A percentile compares a stretch with the other conserved stretches of the same genome.
Conservation (phyloP, 2,113 vertebrate genomes). For the Nymphicus hollandicus region DNA sequence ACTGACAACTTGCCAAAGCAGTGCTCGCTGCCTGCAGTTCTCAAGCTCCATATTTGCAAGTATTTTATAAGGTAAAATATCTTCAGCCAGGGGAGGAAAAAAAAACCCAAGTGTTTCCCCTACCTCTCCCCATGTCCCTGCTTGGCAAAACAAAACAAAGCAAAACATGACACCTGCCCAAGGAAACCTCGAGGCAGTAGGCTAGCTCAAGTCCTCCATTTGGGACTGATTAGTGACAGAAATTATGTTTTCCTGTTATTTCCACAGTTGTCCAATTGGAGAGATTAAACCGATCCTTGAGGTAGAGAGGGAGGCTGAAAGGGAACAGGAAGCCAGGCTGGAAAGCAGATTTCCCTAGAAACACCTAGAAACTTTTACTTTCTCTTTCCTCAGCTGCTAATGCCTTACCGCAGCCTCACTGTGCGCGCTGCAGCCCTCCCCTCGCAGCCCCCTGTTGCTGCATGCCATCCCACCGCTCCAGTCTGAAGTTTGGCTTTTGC, state of each 20-base stretch:
- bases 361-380: constrained; percentile 78
- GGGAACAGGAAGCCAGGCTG: neutral
- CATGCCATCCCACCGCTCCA: constrained; percentile 83
- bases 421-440: constrained; percentile 76
- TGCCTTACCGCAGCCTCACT: constrained; percentile 68
- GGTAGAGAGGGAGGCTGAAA: neutral
- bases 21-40: neutral
- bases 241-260: neutral
- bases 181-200: neutral
- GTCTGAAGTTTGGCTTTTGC: constrained; percentile 96
- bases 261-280: neutral
- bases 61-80: neutral
- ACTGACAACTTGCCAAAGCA: constrained; percentile 49
- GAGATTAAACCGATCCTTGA: neutral
- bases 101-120: neutral
- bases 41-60: constrained; percentile 6
- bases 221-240: neutral
- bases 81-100: neutral
- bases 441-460: constrained; percentile 83
- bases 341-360: constrained; percentile 59
- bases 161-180: neutral
- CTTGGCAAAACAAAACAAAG: neutral
- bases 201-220: constrained; percentile 10
- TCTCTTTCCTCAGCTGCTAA: constrained; percentile 76
- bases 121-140: neutral